Base-by-base conservation (phyloP, 2,888 invertebrate species). In the Sminthurinus aureus region DNA sequence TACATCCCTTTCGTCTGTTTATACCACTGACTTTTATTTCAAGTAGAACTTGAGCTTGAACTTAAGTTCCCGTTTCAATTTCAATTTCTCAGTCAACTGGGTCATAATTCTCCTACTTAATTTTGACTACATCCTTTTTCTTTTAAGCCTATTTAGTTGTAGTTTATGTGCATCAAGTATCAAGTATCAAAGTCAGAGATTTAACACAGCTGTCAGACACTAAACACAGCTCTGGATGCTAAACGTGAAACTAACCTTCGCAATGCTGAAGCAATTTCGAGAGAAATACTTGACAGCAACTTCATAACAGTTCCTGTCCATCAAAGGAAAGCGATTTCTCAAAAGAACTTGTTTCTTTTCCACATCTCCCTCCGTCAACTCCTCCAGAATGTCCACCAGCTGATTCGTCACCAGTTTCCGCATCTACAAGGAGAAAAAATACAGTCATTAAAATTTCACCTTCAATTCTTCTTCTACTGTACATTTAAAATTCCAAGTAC, bases 271-370 rank as follows among this genome's bases (percentile, higher is more conserved):
- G 87, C 91, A 92, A 26, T 88, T 88, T 66, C 89, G 85, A 79
- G 89, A 89, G 84, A 91, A 90, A 82, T 89, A 83, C 69, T 89
- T 89, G 15, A 90, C 89, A 18, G 89, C 89, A 20, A 88, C 85
- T 85, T 90, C 90, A 88, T 91, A 91, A 87, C 92, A 92, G 18
- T 89, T 89, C 84, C 89, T 89, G 83, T 90, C 87, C 15, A 84
- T 88, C 71, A 90, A 87, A n/a, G 86, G 85, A 78, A 87, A 86
- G 38, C 88, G 74, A 87, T 87, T 81, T 85, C 86, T 84, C 87
- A 87, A 51, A 88, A 88, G 75, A 76, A 84, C 20, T 64, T 81
- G 74, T 67, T 64, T 77, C 24, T 83, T 82, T 51, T 18, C 73
- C 69, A 84, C 83, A 82, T 90, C 87, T 24, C 86, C 85, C 73